phyloP scores from a whole-genome alignment of 1,140 invertebrate species.

The Pachypsylla venusta region DNA sequence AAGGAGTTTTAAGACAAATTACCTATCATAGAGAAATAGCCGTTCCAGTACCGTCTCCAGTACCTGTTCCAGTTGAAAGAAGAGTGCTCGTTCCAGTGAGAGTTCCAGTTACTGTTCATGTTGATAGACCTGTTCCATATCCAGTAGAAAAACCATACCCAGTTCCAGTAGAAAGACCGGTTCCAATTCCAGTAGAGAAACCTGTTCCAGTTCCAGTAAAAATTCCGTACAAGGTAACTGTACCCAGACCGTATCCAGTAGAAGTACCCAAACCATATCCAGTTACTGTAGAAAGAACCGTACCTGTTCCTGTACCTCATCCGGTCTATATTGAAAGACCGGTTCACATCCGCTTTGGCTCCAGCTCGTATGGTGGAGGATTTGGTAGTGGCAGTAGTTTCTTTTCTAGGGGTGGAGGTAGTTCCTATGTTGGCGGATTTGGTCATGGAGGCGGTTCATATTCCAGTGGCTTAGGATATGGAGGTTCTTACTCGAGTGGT shows the following conservation, averaged over 20 bases:
- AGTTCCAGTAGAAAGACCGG: constrained; percentile 19
- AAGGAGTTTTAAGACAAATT: no score
- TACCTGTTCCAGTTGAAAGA: constrained; percentile 19
- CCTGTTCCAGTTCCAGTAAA: constrained; percentile 27
- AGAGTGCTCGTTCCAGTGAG: constrained; percentile 37
- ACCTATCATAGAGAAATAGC: no score
- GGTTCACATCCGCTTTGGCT: no score
- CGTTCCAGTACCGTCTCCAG: no score
- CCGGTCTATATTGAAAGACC: no score
- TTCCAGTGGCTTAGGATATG: no score
- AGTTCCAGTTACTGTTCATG: constrained; percentile 46
- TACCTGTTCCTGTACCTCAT: constrained; percentile 33
- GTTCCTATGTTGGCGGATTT: no score
- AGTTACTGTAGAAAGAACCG: constrained; percentile 24
- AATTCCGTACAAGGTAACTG: constrained; percentile 27
- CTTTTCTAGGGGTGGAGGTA: no score
- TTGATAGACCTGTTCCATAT: constrained; percentile 43
- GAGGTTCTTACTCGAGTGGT: no score
- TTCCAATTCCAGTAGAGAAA: constrained; percentile 21
- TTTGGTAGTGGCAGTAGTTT: no score
- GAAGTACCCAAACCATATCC: constrained; percentile 43
- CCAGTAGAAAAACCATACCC: constrained; percentile 19
- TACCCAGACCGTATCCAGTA: constrained; percentile 40
- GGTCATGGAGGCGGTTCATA: no score
- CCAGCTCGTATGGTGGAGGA: no score